A percentile compares a stretch with the other conserved stretches of the same genome.
Evolutionary conservation across 1,140 invertebrate genomes (phyloP).

Genomic region (Bicyclus anynana): DNA sequence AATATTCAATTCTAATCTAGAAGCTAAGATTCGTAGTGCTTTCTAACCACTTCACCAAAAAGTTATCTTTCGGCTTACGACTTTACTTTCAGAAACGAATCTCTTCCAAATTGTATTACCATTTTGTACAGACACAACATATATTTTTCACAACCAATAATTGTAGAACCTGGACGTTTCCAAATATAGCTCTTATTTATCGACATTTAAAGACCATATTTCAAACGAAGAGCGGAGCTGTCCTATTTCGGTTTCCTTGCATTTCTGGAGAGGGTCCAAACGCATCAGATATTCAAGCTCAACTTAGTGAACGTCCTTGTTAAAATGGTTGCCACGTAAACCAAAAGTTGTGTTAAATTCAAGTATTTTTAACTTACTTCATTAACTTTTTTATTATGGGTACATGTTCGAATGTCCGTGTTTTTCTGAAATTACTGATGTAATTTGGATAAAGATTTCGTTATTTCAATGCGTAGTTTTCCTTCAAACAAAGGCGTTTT

Average conservation of each 20-base stretch:
- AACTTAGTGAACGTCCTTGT: slow-evolving; percentile 24
- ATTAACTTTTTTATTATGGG: no score
- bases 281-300: slow-evolving; percentile 35
- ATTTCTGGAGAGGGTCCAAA: slow-evolving; percentile 33
- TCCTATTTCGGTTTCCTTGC: slow-evolving; percentile 18
- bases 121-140: not conserved
- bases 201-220: not conserved
- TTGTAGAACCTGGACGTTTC: not conserved
- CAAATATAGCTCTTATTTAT: slow-evolving; percentile 2
- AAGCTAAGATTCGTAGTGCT: no score
- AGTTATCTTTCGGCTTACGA: not conserved
- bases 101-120: not conserved
- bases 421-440: no score
- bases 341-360: slow-evolving; percentile 6
- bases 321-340: slow-evolving; percentile 13
- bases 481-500: no score
- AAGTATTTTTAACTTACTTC: no score
- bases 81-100: not conserved
- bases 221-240: not conserved
- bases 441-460: no score
- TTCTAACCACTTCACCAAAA: no score
- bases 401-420: no score
- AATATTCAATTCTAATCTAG: no score
- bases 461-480: no score
- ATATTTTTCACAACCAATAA: not conserved